Evolutionary conservation across 2,888 invertebrate genomes (phyloP), one percentile per base, ranked within the genome.

Genomic region (Coleophora flavipennella): DNA sequence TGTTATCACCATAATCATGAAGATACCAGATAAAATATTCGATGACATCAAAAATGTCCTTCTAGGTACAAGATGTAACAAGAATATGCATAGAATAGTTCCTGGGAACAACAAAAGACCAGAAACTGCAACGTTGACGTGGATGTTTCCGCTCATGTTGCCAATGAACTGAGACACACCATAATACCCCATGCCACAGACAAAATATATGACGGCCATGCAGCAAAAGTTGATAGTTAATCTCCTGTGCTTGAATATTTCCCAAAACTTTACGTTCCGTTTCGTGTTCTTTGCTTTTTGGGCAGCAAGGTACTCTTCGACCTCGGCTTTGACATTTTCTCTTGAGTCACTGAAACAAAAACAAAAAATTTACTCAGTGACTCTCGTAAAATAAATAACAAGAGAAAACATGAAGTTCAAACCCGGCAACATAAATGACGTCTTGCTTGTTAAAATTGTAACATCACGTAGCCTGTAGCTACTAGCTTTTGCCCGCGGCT

Each of bases 151-250:
- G 31, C 89, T 90, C 57, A 92, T 85, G 59, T 90, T 88, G 0
- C 91, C 91, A 36, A 93, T 90, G 58, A 90, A 93, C 58, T 93
- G 92, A 0, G 92, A 90, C 20, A 94, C 88, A 0, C 94, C 95
- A 55, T 93, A 96, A 63, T 94, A 93, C 20, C 93, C 91, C 80
- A 95, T 86, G 6, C 94, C 93, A 36, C 93, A 91, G 0, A 91
- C 89, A 10, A 92, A 83, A 90, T 93, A 94, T 52, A 90, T 89
- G 51, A 89, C 87, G 36, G 88, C 86, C 70, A 92, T 90, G 42
- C 87, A 88, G 1, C 88, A 46, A 0, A 92, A 88, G 55, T 91
- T 91, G 11, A 85, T 51, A 11, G 89, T 69, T 60, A 92, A 79
- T 52, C 86, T 87, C 41, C 49, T 72, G 42, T 78, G 63, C 9